phyloP scores from a whole-genome alignment of 2,113 vertebrate genomes.

The Clupea harengus region DNA sequence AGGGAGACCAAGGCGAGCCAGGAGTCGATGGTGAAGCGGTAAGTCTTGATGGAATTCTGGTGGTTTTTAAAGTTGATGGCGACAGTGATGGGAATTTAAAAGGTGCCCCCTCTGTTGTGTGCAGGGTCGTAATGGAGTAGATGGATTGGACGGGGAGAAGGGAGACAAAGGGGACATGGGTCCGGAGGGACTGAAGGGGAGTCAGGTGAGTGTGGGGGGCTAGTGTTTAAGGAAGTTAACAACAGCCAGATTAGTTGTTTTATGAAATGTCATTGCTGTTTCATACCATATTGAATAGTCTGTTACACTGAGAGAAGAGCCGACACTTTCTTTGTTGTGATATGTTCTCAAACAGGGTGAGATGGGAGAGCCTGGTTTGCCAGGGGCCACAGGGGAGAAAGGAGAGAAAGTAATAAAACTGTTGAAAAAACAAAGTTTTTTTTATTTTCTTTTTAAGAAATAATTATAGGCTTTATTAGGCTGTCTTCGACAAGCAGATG shows the following conservation, averaged over 20 bases:
- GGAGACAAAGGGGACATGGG: slow-evolving; percentile 81
- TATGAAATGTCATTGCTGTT: too few species aligned
- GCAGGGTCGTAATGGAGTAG: slow-evolving; percentile 77
- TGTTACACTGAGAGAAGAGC: not conserved
- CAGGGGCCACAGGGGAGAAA: slow-evolving; percentile 72
- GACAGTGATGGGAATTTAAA: not conserved
- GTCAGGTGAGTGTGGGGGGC: slow-evolving; percentile 58
- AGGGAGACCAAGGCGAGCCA: slow-evolving; percentile 83
- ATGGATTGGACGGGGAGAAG: slow-evolving; percentile 77
- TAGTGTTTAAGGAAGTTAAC: too few species aligned
- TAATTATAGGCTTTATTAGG: not conserved
- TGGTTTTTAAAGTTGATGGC: not conserved
- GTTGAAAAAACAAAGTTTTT: not conserved
- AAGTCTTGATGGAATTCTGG: slow-evolving; percentile 26
- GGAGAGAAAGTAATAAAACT: slow-evolving; percentile 75
- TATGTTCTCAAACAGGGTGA: slow-evolving; percentile 67
- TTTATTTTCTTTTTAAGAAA: not conserved
- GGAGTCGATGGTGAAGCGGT: slow-evolving; percentile 77
- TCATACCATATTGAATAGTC: too few species aligned
- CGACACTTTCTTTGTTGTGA: not conserved
- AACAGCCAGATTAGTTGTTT: too few species aligned
- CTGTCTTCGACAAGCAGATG: not conserved
- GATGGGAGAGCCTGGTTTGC: slow-evolving; percentile 71
- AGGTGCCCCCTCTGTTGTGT: not conserved
- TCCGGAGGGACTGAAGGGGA: slow-evolving; percentile 74